phyloP scores from a whole-genome alignment of 2,113 vertebrate species.

The Grammomys dolichurus region DNA sequence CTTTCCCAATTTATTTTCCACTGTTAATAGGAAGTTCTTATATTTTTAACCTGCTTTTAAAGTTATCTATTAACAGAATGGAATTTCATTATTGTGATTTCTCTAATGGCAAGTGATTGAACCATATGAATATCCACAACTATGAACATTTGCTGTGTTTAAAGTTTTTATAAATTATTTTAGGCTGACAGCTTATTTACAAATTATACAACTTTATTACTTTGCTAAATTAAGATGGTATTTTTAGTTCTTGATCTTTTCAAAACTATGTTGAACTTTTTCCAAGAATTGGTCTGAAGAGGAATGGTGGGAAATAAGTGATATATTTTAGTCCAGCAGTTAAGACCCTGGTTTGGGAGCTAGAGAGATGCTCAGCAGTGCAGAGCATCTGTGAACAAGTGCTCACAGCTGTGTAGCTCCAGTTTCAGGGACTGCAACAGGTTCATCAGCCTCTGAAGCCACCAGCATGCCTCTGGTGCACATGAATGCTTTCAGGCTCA shows the following conservation, averaged over 20 bases:
- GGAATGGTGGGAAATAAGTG: background rate
- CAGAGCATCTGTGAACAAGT: background rate
- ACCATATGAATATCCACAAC: background rate
- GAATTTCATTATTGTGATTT: constrained; percentile 29
- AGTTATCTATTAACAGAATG: background rate
- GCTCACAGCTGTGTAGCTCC: background rate
- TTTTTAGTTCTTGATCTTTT: constrained; percentile 48
- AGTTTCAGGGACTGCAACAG: background rate
- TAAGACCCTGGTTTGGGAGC: background rate
- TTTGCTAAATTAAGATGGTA: constrained; percentile 24
- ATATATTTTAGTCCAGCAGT: background rate
- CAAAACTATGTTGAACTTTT: constrained; percentile 1
- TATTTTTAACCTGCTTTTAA: constrained; percentile 8
- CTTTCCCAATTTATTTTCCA: constrained; percentile 13
- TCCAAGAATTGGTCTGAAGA: background rate
- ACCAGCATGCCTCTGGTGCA: background rate
- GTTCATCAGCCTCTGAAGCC: background rate
- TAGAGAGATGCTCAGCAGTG: background rate
- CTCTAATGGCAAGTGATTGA: constrained; percentile 9
- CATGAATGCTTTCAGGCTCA: background rate
- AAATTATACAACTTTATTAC: constrained; percentile 2
- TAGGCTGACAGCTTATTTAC: background rate
- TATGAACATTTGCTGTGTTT: background rate
- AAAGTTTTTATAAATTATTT: constrained; percentile 45
- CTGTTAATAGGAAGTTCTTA: constrained; percentile 36